Evolutionary conservation across 2,797 vertebrate genomes (phyloP), one percentile per base, ranked within the genome.

Genomic region (Scleropages formosus): DNA sequence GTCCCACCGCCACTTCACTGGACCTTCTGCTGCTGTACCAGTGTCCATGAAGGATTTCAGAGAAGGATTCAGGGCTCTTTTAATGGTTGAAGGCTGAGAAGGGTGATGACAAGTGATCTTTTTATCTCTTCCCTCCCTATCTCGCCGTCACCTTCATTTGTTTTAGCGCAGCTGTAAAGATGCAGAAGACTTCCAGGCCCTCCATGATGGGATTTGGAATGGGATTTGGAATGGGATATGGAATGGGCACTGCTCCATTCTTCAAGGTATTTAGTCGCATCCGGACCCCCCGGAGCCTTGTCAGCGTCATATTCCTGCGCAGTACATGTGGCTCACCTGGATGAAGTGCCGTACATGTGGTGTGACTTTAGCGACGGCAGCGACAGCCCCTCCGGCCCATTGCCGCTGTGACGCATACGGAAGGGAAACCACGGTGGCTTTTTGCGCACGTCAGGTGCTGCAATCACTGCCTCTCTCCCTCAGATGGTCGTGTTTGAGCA

Each of bases 401-500:
- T 27, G 53, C 12, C 47, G 9, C 18, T 27, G 15, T 44, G 15
- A 15, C 39, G 11, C 11, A 1, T 51, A 51, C 49, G 2, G 49
- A 8, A 13, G 51, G 51, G 6, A 9, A 51, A 13, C 51, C 49
- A 51, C 8, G 51, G 51, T 51, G 49, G 51, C 7, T 15, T 51
- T 15, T 51, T 15, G 2, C 11, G 73, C 56, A 18, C 12, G 6
- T 16, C 26, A 60, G 18, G 24, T 31, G 26, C 13, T 16, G 63
- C 49, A 8, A 10, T 8, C 59, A 9, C 39, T 47, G 53, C n/a
- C 67, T 16, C 8, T 77, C 15, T 53, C 59, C 27, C 47, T 59
- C 22, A 94, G 93, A 87, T 93, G 86, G 92, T 90, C 0, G 93
- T 94, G 82, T 94, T 93, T 22, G 93, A 94, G 89, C 93, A 93